Evolutionary conservation across 2,113 vertebrate species (phyloP), one percentile per base, ranked within the genome.

Genomic region (Delphinapterus leucas): DNA sequence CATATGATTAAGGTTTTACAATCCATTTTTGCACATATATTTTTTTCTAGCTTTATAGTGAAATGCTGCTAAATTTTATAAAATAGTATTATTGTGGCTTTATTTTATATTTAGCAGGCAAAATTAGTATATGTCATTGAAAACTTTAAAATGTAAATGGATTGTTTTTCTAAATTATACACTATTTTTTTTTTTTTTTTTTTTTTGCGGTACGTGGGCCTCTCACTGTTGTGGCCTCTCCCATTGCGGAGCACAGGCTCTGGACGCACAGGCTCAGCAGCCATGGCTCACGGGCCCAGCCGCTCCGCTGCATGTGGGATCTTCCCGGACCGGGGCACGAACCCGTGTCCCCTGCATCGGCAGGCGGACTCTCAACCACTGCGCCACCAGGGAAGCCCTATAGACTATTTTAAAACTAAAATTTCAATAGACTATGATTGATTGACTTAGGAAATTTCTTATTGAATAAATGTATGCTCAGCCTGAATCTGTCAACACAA

Each of bases 51-150:
- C 81, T 65, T 83, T 90, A 33, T 94, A 65, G 14, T 73, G 21
- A 88, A 90, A 85, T 47, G 73, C 7, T 53, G 12, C 3, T 74
- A 18, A 63, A 33, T 61, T 94, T 89, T 12, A 89, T 44, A 38
- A 85, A 86, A 47, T 36, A 21, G 9, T 76, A 53, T 47, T 88
- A 90, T 92, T 83, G 61, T 87, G 33, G 2, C 33, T 93, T 6
- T 36, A 36, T 47, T 67, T 91, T 93, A 38, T 86, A 28, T 65
- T 73, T 85, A 94, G 9, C 26, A 71, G 28, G 8, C 14, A 85
- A 82, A 96, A 87, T 85, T 88, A n/a, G 41, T 91, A 28, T 31
- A 77, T 93, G 1, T 86, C 47, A 87, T 20, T 86, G n/a, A 96
- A 83, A 76, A 76, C 6, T 74, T 31, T 95, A 47, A 87, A 96